A percentile compares a stretch with the other conserved stretches of the same genome.
Evolutionary conservation across 2,113 vertebrate species (phyloP).

Genomic region (Apus apus): DNA sequence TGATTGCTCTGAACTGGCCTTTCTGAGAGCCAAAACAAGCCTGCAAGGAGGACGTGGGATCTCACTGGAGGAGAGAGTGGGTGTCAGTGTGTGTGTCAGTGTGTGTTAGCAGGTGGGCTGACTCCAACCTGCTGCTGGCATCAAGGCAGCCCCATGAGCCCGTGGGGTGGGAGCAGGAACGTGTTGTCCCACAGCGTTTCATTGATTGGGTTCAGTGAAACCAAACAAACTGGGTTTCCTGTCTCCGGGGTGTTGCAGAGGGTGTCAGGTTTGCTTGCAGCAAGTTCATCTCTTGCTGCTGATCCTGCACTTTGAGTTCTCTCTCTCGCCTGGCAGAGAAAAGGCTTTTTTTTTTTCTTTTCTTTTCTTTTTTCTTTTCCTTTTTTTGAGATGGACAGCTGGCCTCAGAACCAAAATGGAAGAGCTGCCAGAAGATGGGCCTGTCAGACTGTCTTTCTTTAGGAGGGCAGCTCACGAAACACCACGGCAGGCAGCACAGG

Average conservation of each 20-base stretch:
- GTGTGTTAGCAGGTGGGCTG: rapidly evolving
- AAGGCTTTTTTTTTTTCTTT: neutral
- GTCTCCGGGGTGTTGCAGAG: neutral
- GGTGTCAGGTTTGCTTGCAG: neutral
- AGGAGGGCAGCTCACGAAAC: neutral
- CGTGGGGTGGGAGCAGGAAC: neutral
- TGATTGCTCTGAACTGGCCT: neutral
- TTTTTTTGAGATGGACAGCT: neutral
- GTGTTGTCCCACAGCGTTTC: neutral
- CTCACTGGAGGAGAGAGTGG: neutral
- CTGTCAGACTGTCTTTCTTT: neutral
- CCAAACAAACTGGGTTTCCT: rapidly evolving
- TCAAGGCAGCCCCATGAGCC: neutral
- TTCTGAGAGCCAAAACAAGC: neutral
- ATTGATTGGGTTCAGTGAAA: neutral
- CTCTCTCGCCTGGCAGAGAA: neutral
- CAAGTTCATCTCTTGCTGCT: neutral
- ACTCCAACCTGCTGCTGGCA: neutral
- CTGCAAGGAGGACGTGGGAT: neutral
- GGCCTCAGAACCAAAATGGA: neutral
- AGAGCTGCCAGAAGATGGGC: neutral
- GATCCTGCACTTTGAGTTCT: neutral
- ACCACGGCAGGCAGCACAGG: neutral
- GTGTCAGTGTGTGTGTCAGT: too few relatives aligned
- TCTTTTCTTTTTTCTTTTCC: too few relatives aligned